phyloP scores from a whole-genome alignment of 2,888 invertebrate genomes.

The Branchellion lobata region DNA sequence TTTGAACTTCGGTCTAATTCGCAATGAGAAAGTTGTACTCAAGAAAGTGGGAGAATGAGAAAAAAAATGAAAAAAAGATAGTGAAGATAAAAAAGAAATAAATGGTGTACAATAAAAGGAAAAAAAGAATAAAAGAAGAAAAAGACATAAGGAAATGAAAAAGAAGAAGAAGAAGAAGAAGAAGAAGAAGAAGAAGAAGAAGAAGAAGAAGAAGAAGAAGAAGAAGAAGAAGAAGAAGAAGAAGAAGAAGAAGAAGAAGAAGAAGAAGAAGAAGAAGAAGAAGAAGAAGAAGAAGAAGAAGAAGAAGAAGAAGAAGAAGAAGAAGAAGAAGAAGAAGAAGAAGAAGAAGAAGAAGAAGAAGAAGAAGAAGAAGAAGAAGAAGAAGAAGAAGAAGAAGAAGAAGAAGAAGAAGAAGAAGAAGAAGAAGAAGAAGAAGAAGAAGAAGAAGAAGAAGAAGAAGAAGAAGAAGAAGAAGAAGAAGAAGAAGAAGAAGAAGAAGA shows the following conservation, averaged over 20 bases:
- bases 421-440: neutral
- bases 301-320: neutral
- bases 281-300: neutral
- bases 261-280: neutral
- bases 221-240: neutral
- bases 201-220: neutral
- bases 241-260: neutral
- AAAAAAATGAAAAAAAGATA: no score
- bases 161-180: neutral
- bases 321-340: slow-evolving; percentile 14
- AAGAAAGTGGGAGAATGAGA: neutral
- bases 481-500: neutral
- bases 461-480: neutral
- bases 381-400: neutral
- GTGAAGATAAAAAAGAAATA: neutral
- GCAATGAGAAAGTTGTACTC: neutral
- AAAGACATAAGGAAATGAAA: neutral
- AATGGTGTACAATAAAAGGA: neutral
- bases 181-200: neutral
- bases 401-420: neutral
- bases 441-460: neutral
- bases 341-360: slow-evolving; percentile 5
- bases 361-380: slow-evolving; percentile 7
- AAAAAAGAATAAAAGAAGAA: neutral
- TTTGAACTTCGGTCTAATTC: no score